A percentile compares a stretch with the other conserved stretches of the same genome.
Conservation (phyloP, 1,140 invertebrate species). For the Condylostylus longicornis region DNA sequence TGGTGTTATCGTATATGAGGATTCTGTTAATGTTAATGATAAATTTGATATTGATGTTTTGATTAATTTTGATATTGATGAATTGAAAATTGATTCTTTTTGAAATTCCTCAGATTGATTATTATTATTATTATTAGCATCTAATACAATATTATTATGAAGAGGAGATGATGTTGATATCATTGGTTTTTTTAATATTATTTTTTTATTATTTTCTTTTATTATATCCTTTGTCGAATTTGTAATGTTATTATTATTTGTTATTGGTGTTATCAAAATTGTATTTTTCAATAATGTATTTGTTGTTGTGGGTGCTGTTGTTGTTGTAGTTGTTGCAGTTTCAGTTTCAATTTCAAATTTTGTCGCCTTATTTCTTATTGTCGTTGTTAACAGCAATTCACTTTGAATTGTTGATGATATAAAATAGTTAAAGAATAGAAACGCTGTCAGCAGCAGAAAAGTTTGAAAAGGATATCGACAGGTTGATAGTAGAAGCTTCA, state of each 20-base stretch:
- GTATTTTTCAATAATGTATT: neutral
- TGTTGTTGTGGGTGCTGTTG: conserved; percentile 4
- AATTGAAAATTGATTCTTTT: conserved; percentile 5
- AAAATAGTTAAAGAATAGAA: no score
- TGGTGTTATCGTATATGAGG: conserved; percentile 4
- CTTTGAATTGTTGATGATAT: no score
- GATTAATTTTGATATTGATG: conserved; percentile 5
- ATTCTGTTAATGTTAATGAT: conserved; percentile 6
- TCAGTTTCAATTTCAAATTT: no score
- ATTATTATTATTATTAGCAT: conserved; percentile 8
- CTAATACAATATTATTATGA: conserved; percentile 8
- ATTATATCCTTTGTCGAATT: no score
- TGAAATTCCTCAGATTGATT: neutral
- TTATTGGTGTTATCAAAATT: neutral
- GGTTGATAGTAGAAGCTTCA: no score
- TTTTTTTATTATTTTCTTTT: neutral
- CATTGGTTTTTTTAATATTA: conserved; percentile 5
- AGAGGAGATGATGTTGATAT: conserved; percentile 2
- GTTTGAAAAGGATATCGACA: no score
- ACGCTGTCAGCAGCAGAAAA: no score
- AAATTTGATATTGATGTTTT: conserved; percentile 1
- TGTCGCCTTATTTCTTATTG: no score
- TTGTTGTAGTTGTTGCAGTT: conserved; percentile 12
- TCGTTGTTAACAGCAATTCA: no score
- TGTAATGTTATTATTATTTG: no score